Evolutionary conservation across 2,113 vertebrate species (phyloP), one percentile per base, ranked within the genome.

Genomic region (Callipepla californica): DNA sequence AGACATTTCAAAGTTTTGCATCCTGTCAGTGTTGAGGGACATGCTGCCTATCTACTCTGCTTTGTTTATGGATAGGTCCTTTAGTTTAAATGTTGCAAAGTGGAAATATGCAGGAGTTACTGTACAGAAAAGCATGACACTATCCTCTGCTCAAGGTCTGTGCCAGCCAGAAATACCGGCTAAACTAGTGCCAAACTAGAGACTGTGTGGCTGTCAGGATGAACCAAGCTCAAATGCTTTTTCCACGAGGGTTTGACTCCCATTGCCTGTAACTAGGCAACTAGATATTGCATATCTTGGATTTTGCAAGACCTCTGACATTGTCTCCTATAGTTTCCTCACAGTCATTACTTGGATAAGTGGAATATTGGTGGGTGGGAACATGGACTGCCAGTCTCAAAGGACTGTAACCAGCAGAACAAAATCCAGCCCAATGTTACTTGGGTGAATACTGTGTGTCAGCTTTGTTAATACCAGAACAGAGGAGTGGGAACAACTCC

Each of bases 141-240:
- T 65, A 19, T 57, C 62, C 36, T 84, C 32, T 86, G 40, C 50
- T 51, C 36, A 76, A 85, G 48, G 59, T 80, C 63, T 53, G 36
- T 66, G 42, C 55, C 75, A 95, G 67, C 45, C 92, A 95, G 94
- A 95, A 95, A 73, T 58, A 89, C 67, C 70, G 82, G 78, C 45
- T 72, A 79, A 57, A 82, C 75, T 30, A 82, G 53, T 82, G 81
- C 70, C 90, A 92, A 92, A 70, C 75, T 61, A 53, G 72, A 85
- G 72, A 32, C 67, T 40, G 13, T 28, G 36, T 69, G 87, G 40
- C 59, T 91, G 8, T 77, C 55, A 87, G 21, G 42, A 45, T 1
- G n/a, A 34, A 91, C 26, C 25, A 30, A 72, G 44, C 57, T 79
- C 84, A 73, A 82, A 42, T 48, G 53, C 32, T 76, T 11, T 78